phyloP scores from a whole-genome alignment of 2,113 vertebrate species.

The Sakesphorus luctuosus region DNA sequence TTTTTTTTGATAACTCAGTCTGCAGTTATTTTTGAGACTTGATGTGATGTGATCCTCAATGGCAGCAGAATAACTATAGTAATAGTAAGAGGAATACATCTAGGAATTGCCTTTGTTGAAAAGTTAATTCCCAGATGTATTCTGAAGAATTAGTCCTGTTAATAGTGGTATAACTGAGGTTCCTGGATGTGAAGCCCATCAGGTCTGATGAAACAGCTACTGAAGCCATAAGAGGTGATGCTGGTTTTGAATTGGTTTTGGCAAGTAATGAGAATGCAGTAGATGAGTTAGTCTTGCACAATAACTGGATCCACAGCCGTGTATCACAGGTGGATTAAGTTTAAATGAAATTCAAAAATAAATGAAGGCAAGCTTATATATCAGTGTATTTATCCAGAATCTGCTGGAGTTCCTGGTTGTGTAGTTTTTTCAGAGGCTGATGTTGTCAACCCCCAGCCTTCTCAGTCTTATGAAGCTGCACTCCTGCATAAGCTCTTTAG shows the following conservation, averaged over 20 bases:
- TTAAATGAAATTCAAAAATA: background rate
- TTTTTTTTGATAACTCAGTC: background rate
- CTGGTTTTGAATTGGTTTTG: background rate
- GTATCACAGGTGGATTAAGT: background rate
- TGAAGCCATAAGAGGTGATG: background rate
- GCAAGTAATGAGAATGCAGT: background rate
- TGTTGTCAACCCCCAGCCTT: background rate
- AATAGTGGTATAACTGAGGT: background rate
- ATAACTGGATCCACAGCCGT: background rate
- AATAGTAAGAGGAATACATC: background rate
- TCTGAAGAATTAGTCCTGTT: background rate
- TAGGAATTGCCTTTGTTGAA: slow-evolving; percentile 6
- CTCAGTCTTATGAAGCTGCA: background rate
- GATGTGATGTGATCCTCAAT: background rate
- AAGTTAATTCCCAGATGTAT: background rate
- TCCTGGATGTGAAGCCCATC: background rate
- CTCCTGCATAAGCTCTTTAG: background rate
- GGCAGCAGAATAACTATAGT: background rate
- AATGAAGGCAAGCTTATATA: background rate
- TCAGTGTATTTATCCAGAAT: background rate
- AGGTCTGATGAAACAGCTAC: background rate
- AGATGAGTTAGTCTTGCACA: background rate
- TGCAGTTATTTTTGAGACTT: background rate
- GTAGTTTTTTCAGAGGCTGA: background rate
- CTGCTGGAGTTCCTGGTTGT: background rate